These are phyloP conservation scores for Artemia sinica DNA, from an alignment of 2,888 invertebrate species.

Conservation along the genomic window DNA sequence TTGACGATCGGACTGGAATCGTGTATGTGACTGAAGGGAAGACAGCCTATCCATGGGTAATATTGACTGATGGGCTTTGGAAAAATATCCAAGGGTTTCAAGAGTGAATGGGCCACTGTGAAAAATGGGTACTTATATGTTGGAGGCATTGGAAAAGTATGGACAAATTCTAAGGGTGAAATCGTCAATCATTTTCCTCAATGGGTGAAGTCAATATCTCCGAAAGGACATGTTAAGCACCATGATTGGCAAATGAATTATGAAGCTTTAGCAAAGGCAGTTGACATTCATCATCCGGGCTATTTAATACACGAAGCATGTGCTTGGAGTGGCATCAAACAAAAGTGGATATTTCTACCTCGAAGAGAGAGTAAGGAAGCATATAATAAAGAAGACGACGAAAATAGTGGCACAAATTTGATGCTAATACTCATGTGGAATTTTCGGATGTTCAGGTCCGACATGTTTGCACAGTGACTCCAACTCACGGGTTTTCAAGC, in stretches of 20 bases:
- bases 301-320: slow-evolving; percentile 95
- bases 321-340: slow-evolving; percentile 67
- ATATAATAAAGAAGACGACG: slow-evolving; percentile 82
- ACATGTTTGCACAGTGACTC: slow-evolving; percentile 41
- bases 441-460: slow-evolving; percentile 43
- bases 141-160: slow-evolving; percentile 92
- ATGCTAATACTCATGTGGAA: slow-evolving; percentile 60
- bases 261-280: slow-evolving; percentile 47
- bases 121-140: slow-evolving; percentile 70
- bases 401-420: slow-evolving; percentile 66
- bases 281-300: slow-evolving; percentile 73
- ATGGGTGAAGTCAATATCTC: slow-evolving; percentile 70
- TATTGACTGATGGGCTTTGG: slow-evolving; percentile 75
- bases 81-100: slow-evolving; percentile 61
- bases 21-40: slow-evolving; percentile 55
- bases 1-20: slow-evolving; percentile 78
- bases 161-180: slow-evolving; percentile 72
- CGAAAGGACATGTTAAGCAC: slow-evolving; percentile 55
- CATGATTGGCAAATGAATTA: slow-evolving; percentile 40
- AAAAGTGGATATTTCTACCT: slow-evolving; percentile 84
- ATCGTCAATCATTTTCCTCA: slow-evolving; percentile 75
- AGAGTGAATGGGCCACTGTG: slow-evolving; percentile 90
- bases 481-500: slow-evolving; percentile 76
- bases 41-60: slow-evolving; percentile 56
- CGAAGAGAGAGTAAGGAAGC: slow-evolving; percentile 61